A percentile compares a stretch with the other conserved stretches of the same genome.
These are phyloP conservation scores for Caenorhabditis doughertyi DNA, from an alignment of 2,888 invertebrate species.

Conservation along the genomic window DNA sequence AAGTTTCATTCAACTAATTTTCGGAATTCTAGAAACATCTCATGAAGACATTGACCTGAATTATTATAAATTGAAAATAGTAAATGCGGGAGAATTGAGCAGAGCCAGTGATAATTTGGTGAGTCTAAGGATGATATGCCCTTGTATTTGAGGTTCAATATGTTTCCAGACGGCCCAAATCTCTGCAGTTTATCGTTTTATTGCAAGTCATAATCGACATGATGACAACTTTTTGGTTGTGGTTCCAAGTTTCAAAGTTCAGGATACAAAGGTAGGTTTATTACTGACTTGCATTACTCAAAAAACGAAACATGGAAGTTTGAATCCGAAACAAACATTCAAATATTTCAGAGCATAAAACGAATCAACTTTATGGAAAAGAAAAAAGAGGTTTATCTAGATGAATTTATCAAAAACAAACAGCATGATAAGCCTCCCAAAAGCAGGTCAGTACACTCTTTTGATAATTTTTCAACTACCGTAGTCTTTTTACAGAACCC, in stretches of 20 bases:
- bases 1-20: not conserved
- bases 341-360: slow-evolving; percentile 37
- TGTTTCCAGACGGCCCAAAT: slow-evolving; percentile 40
- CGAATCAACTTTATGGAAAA: slow-evolving; percentile 79
- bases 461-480: no score
- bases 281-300: no score
- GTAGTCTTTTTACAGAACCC: slow-evolving; percentile 44
- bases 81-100: slow-evolving; percentile 40
- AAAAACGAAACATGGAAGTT: no score
- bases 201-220: slow-evolving; percentile 29
- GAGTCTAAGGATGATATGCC: no score
- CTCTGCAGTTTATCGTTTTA: slow-evolving; percentile 36
- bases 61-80: slow-evolving; percentile 65
- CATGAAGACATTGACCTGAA: slow-evolving; percentile 60
- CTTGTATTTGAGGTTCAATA: no score
- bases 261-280: slow-evolving; percentile 12
- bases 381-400: slow-evolving; percentile 76
- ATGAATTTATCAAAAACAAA: slow-evolving; percentile 78
- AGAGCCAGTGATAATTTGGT: slow-evolving; percentile 53
- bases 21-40: slow-evolving; percentile 31
- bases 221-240: slow-evolving; percentile 61
- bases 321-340: not conserved
- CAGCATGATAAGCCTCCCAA: slow-evolving; percentile 72
- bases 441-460: slow-evolving; percentile 64
- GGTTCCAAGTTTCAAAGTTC: slow-evolving; percentile 35